These are phyloP conservation scores for Pedionomus torquatus DNA, from an alignment of 2,113 vertebrate genomes.

Conservation along the genomic window DNA sequence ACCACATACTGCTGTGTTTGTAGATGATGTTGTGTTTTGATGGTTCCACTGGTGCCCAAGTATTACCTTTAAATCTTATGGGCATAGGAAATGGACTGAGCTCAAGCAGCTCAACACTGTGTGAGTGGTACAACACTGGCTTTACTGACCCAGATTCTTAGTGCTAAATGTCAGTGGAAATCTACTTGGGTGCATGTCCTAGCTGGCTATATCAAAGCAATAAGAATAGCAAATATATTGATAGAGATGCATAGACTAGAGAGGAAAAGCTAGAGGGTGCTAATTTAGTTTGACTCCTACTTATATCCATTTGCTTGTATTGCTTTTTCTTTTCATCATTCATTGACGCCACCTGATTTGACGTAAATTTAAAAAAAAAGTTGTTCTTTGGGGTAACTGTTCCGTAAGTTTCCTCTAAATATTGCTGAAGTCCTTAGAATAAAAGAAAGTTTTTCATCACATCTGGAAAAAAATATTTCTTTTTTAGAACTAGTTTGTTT, in stretches of 20 bases:
- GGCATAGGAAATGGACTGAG: not conserved
- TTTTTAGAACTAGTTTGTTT: not conserved
- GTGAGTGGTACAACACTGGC: not conserved
- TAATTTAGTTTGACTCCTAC: not conserved
- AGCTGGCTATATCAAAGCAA: not conserved
- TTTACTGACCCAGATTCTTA: not conserved
- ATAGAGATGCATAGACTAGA: not conserved
- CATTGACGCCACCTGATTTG: not conserved
- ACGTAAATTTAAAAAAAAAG: not conserved
- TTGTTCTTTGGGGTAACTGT: not conserved
- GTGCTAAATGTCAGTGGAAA: not conserved
- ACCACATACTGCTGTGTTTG: accelerated
- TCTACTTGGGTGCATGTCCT: not conserved
- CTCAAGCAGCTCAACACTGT: not conserved
- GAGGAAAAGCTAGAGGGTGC: not conserved
- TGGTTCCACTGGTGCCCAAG: not conserved
- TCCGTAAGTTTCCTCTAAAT: not conserved
- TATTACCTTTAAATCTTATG: not conserved
- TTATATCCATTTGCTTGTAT: not conserved
- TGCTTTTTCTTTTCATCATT: not conserved
- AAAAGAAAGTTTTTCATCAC: not conserved
- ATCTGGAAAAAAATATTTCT: not conserved
- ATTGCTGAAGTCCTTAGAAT: not conserved
- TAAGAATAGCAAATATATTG: not conserved
- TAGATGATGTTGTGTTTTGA: not conserved